A percentile compares a stretch with the other conserved stretches of the same genome.
phyloP scores from a whole-genome alignment of 2,113 vertebrate genomes.

The Alaudala cheleensis region DNA sequence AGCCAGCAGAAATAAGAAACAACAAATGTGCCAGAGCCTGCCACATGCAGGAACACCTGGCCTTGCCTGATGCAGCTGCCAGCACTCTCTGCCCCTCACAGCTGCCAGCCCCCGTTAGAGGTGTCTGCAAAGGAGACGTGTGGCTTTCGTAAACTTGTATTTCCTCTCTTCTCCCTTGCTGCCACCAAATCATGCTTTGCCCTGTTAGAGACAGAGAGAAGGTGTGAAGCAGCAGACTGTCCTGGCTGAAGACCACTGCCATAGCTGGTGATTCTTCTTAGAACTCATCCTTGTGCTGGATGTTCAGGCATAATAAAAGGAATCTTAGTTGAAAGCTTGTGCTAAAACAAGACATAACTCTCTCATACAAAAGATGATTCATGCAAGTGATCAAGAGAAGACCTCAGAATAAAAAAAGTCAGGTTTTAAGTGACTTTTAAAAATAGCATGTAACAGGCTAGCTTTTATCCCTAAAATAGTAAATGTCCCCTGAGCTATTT shows the following conservation, averaged over 20 bases:
- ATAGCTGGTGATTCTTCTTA: not conserved
- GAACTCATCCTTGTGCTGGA: not conserved
- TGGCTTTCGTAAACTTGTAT: not conserved
- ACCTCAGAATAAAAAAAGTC: not conserved
- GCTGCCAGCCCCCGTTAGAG: not conserved
- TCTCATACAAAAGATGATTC: not conserved
- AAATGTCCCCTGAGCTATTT: not conserved
- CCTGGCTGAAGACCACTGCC: not conserved
- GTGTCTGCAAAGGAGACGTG: not conserved
- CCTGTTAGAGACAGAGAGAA: not conserved
- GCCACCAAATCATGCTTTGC: not conserved
- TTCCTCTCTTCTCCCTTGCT: not conserved
- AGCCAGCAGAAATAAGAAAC: not conserved
- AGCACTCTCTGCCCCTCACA: not conserved
- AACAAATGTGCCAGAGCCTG: not conserved
- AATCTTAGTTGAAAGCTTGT: not conserved
- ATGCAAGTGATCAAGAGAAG: not conserved
- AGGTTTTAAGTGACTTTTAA: constrained; percentile 7
- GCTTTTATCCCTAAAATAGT: not conserved
- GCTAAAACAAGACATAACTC: not conserved
- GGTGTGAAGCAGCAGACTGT: not conserved
- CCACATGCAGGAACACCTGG: constrained; percentile 33
- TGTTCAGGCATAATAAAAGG: not conserved
- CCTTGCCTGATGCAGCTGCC: not conserved
- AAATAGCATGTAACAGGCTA: not conserved